Evolutionary conservation across 2,888 invertebrate genomes (phyloP).

Genomic region (Conistra vaccinii): DNA sequence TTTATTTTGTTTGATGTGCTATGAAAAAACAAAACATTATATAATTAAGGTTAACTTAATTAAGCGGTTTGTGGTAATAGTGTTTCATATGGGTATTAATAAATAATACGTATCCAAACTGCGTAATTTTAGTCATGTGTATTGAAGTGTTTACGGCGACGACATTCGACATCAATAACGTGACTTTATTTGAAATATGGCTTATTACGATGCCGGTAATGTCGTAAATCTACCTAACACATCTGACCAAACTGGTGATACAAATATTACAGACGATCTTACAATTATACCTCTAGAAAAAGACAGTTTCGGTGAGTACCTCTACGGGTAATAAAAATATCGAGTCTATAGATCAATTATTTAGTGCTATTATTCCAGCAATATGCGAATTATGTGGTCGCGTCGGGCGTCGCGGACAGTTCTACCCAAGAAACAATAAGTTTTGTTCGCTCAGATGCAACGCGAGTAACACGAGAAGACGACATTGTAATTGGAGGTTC

Average conservation of each 20-base stretch:
- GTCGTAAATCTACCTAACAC: conserved; percentile 73
- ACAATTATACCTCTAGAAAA: conserved; percentile 96
- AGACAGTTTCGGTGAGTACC: conserved; percentile 95
- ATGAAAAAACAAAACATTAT: conserved; percentile 13
- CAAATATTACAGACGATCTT: conserved; percentile 91
- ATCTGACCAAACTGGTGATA: conserved; percentile 76
- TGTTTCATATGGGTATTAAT: not conserved
- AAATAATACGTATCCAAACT: conserved; percentile 27
- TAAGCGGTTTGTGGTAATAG: not conserved
- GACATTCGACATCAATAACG: conserved; percentile 72
- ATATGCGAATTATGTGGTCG: conserved; percentile 88
- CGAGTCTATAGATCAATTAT: conserved; percentile 25
- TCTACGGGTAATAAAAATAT: conserved; percentile 5
- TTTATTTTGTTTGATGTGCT: conserved; percentile 4
- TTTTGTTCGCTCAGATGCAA: conserved; percentile 86
- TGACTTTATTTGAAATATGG: conserved; percentile 81
- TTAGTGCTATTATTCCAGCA: conserved; percentile 73
- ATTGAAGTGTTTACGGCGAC: conserved; percentile 81
- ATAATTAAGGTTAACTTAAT: not conserved
- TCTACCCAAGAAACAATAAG: conserved; percentile 84
- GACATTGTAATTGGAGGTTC: conserved; percentile 84
- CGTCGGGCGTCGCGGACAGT: conserved; percentile 83
- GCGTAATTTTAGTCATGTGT: conserved; percentile 79
- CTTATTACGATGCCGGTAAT: conserved; percentile 80
- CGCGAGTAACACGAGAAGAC: conserved; percentile 74